Percentiles rank a stretch among this genome's conserved stretches.
Conservation (phyloP, 2,113 vertebrate species). For the Strix aluco region DNA sequence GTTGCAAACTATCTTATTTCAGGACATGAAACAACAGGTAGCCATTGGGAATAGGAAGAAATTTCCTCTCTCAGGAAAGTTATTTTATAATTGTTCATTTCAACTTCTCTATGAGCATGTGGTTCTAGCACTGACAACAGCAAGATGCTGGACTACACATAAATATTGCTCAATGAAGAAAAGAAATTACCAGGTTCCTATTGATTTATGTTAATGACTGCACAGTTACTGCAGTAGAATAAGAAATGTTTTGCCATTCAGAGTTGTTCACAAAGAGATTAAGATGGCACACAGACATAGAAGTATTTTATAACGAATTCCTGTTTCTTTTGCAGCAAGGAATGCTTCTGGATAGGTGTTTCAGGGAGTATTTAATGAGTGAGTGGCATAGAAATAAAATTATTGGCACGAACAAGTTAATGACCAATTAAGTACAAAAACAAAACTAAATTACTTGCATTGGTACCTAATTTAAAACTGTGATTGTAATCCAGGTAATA, state of each 20-base stretch:
- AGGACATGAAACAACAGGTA: neutral
- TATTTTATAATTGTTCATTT: neutral
- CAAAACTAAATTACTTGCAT: conserved; percentile 62
- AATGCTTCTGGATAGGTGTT: conserved; percentile 24
- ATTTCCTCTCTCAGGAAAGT: neutral
- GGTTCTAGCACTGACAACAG: neutral
- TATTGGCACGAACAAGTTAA: conserved; percentile 69
- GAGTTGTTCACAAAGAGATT: neutral
- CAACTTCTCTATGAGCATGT: neutral
- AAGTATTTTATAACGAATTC: neutral
- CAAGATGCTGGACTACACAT: neutral
- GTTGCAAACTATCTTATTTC: neutral
- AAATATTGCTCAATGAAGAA: neutral
- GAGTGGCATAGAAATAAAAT: conserved; percentile 64
- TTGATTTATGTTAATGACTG: neutral
- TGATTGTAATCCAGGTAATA: conserved; percentile 70
- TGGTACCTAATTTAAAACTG: conserved; percentile 69
- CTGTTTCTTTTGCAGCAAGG: neutral
- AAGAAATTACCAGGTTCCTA: neutral
- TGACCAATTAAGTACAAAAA: conserved; percentile 68
- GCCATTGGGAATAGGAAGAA: neutral
- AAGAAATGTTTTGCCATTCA: neutral
- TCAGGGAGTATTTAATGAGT: conserved; percentile 41
- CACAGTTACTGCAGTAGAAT: neutral
- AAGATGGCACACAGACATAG: neutral